A percentile compares a stretch with the other conserved stretches of the same genome.
Evolutionary conservation across 2,113 vertebrate species (phyloP).

Genomic region (Puma concolor): DNA sequence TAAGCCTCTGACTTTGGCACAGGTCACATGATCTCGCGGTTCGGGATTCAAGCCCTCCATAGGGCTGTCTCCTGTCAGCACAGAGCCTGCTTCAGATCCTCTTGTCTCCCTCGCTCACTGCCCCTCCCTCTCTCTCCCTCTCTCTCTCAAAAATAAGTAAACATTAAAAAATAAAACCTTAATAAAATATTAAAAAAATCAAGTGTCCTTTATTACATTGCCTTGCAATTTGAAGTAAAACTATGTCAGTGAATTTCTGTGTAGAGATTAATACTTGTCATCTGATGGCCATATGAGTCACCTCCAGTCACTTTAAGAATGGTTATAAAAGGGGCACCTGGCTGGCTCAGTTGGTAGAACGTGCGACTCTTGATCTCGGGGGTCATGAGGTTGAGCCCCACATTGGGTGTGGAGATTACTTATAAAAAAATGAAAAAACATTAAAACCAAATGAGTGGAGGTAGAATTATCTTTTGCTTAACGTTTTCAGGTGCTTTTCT

Average conservation of each 20-base stretch:
- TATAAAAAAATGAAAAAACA: neutral
- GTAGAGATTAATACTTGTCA: neutral
- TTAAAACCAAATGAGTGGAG: neutral
- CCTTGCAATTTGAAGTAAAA: slow-evolving; percentile 2
- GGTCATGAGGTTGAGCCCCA: neutral
- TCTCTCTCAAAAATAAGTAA: neutral
- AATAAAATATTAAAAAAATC: neutral
- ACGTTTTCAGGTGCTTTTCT: neutral
- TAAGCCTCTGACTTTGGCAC: neutral
- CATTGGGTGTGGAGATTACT: neutral
- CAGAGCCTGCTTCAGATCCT: neutral
- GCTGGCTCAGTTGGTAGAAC: neutral
- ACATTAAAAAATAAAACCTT: too few relatives aligned
- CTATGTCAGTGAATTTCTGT: neutral
- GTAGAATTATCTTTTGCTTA: slow-evolving; percentile 15
- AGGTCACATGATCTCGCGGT: neutral
- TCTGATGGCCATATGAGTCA: neutral
- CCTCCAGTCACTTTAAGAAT: neutral
- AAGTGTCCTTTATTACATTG: neutral
- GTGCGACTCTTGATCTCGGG: neutral
- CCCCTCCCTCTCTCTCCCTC: neutral
- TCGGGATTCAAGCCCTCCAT: neutral
- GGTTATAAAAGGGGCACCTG: neutral
- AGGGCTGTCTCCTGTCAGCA: neutral
- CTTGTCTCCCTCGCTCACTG: neutral